phyloP scores from a whole-genome alignment of 1,140 invertebrate genomes.

The fruit fly (Drosophila melanogaster) region DNA sequence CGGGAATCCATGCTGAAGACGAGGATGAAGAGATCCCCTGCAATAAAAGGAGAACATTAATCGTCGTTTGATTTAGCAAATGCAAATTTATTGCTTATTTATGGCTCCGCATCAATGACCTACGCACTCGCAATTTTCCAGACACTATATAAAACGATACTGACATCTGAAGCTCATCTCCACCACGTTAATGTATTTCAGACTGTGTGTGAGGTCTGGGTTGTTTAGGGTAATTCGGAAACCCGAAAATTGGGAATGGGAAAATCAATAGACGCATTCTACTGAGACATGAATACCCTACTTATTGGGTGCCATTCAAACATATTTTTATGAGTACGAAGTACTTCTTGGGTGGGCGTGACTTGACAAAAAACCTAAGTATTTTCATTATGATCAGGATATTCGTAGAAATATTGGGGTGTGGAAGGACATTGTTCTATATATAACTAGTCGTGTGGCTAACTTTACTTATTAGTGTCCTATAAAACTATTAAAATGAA shows the following conservation, averaged over 20 bases:
- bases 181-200: slow-evolving; percentile 27
- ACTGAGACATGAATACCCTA: slow-evolving; percentile 34
- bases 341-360: slow-evolving; percentile 17
- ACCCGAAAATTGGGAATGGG: slow-evolving; percentile 10
- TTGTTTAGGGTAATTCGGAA: slow-evolving; percentile 40
- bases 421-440: background rate
- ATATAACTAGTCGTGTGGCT: background rate
- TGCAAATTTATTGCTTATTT: slow-evolving; percentile 77
- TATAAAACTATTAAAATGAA: background rate
- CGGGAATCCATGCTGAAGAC: slow-evolving; percentile 93
- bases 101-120: slow-evolving; percentile 48
- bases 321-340: slow-evolving; percentile 9
- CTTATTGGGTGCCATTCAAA: slow-evolving; percentile 15
- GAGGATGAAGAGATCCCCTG: slow-evolving; percentile 93
- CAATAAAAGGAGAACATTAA: slow-evolving; percentile 58
- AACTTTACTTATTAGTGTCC: too few species aligned
- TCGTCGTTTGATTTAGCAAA: slow-evolving; percentile 69
- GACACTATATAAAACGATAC: slow-evolving; percentile 45
- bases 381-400: background rate
- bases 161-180: slow-evolving; percentile 52
- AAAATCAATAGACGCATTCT: slow-evolving; percentile 37
- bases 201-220: slow-evolving; percentile 6
- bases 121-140: slow-evolving; percentile 44
- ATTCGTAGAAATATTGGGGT: background rate
- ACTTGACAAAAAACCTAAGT: slow-evolving; percentile 29